phyloP scores from a whole-genome alignment of 2,797 vertebrate genomes.

The Gephyroberyx darwinii region DNA sequence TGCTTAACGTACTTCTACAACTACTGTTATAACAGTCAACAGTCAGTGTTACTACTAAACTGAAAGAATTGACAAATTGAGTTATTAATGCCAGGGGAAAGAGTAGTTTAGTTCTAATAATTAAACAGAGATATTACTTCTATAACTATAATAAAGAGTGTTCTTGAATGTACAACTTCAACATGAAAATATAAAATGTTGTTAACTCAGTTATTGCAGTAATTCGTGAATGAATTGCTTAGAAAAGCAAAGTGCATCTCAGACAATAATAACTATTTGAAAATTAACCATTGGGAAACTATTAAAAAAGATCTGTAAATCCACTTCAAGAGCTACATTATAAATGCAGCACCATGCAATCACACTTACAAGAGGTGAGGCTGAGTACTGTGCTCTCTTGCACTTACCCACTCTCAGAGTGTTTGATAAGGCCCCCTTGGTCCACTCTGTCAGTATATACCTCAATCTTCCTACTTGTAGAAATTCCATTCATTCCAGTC shows the following conservation, averaged over 20 bases:
- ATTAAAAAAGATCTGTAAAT: background rate
- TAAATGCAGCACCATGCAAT: slow-evolving; percentile 42
- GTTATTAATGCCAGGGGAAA: background rate
- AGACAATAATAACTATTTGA: background rate
- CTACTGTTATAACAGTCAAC: background rate
- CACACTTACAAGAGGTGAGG: slow-evolving; percentile 16
- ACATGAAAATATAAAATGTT: background rate
- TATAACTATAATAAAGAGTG: background rate
- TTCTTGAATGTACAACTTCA: too few relatives aligned
- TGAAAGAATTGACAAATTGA: too few relatives aligned
- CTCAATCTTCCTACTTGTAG: slow-evolving; percentile 2
- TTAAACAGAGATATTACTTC: background rate
- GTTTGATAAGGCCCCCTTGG: slow-evolving; percentile 19
- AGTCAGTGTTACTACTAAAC: background rate
- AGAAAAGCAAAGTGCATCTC: background rate
- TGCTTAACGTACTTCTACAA: background rate
- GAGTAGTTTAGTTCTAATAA: background rate
- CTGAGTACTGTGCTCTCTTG: background rate
- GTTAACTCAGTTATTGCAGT: background rate
- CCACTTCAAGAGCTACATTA: background rate
- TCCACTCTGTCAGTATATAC: slow-evolving; percentile 3
- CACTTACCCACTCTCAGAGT: slow-evolving; percentile 41
- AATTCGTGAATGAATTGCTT: background rate
- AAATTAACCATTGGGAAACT: background rate
- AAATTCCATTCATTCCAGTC: slow-evolving; percentile 8